Base-by-base conservation (phyloP, 2,113 vertebrate genomes). In the Tachuris rubrigastra region DNA sequence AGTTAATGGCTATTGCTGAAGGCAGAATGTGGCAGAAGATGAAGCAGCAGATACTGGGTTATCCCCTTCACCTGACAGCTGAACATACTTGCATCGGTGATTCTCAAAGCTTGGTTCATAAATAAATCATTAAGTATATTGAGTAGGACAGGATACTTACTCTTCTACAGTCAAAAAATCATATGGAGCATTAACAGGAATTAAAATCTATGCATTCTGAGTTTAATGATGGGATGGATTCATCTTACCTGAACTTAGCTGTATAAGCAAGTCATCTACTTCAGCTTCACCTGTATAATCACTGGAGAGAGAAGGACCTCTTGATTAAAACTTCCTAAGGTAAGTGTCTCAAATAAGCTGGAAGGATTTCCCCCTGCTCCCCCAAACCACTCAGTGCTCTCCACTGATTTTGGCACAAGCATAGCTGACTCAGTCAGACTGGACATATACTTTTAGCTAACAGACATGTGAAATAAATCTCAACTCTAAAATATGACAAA, bases 311-410 rank as follows among this genome's bases (percentile, higher is more conserved):
- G 49, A 72, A 72, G 31, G 28, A 69, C 4, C 14, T 80, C 41
- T 37, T 58, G 25, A 44, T 66, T 59, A 41, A 73, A 88, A 72
- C 22, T 56, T 35, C 9, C 31, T 27, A 47, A 56, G 10, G 23
- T 19, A 77, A 63, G 27, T 8, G 13, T 58, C 42, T 77, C 33
- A 77, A 67, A 44, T 10, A 89, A n/a, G 12, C 18, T 74, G 37
- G 39, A 84, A 86, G 42, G 15, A 37, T 37, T 71, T 66, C 17
- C 31, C 15, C 8, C 20, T 41, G 12, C 10, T 8, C 33, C 5
- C 13, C 2, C 1, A 2, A 49, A 69, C 22, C 0, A 2, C 35
- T 76, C 37, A 69, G 0, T 37, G 31, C 13, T 66, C 46, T 84
- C 52, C 46, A 28, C 23, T 15, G 25, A 49, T 19, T 55, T 35